Evolutionary conservation across 2,113 vertebrate genomes (phyloP), one percentile per base, ranked within the genome.

Genomic region (Odocoileus virginianus): DNA sequence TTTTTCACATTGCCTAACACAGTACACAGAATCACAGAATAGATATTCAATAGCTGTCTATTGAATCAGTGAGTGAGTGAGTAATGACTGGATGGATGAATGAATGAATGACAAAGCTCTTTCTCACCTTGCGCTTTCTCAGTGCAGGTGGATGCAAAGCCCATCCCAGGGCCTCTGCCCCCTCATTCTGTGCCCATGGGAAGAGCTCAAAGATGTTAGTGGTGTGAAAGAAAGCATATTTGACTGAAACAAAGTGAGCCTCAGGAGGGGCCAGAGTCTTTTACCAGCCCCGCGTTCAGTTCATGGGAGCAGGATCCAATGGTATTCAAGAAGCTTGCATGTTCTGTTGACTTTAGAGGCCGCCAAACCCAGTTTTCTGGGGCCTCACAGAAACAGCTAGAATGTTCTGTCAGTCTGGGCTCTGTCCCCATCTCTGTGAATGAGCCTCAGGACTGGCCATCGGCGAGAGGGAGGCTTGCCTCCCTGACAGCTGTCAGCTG

Each of bases 401-500:
- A 96, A 87, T 1, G 5, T 96, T 95, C 81, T 97, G 82, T 96
- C 95, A 97, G 83, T 33, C 36, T 97, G 97, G 71, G 83, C 95
- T 93, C 64, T 91, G 71, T 92, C 71, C 86, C 79, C 91, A 91
- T 96, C 94, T 91, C 95, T 87, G 14, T 91, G 92, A 88, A 90
- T 87, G 92, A 94, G 91, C 95, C 95, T 97, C 91, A 94, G 96
- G 95, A 97, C 47, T 93, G 90, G 95, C 97, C 54, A 0, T 78
- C 0, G 74, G 96, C 89, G 28, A 94, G 93, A 97, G 86, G 67
- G 87, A 83, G 71, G 52, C 88, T 47, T 79, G 88, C 92, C 52
- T 94, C 58, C 43, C 94, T 97, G 91, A 97, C 93, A 97, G 96
- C 97, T 98, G 97, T 95, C 96, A 97, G 92, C 52, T 78, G 95